phyloP scores from a whole-genome alignment of 2,797 vertebrate genomes.

The Brotula barbata region DNA sequence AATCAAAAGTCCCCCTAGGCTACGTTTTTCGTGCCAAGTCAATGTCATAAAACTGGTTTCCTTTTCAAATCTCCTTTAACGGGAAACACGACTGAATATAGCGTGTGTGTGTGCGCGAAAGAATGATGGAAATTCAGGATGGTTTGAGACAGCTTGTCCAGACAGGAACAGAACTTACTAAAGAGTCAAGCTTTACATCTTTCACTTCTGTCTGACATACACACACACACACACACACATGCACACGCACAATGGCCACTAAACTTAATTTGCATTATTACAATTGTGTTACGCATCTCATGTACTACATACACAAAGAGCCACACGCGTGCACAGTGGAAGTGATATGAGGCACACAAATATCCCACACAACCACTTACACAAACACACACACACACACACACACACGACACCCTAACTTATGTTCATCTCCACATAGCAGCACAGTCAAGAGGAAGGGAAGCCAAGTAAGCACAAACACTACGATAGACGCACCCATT shows the following conservation, averaged over 20 bases:
- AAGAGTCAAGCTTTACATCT: not conserved
- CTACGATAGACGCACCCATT: constrained; percentile 29
- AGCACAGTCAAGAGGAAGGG: constrained; percentile 1
- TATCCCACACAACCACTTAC: not conserved
- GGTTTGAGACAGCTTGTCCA: constrained; percentile 59
- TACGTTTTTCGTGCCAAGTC: constrained; percentile 1
- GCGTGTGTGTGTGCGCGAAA: constrained; percentile 20
- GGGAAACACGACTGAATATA: constrained; percentile 25
- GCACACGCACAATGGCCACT: too few species aligned
- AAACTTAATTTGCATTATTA: too few species aligned
- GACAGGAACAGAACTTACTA: constrained; percentile 45
- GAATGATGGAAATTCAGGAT: constrained; percentile 68
- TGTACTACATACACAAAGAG: too few species aligned
- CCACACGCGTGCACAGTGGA: too few species aligned
- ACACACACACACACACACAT: not conserved
- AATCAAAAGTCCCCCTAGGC: not conserved
- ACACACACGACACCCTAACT: not conserved
- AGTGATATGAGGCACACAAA: too few species aligned
- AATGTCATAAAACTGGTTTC: not conserved
- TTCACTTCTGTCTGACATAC: not conserved
- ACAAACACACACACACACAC: not conserved
- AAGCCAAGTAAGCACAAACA: not conserved
- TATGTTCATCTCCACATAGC: constrained; percentile 18
- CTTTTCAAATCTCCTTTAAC: constrained; percentile 2
- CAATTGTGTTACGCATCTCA: too few species aligned